These are phyloP conservation scores for Cryptops parisi DNA, from an alignment of 2,888 invertebrate species.

Conservation along the genomic window DNA sequence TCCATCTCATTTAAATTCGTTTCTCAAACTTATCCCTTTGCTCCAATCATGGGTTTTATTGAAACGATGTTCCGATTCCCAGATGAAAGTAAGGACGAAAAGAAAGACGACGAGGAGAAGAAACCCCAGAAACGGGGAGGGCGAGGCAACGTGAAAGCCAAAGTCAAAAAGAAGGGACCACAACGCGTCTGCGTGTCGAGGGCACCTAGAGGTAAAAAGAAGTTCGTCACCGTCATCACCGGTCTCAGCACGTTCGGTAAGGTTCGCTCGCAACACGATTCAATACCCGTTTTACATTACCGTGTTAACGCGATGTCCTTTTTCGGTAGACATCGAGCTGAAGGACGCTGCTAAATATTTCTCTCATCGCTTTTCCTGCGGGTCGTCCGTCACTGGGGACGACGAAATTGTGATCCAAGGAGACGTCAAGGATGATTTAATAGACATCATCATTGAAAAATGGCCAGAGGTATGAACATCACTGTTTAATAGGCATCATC, in stretches of 20 bases:
- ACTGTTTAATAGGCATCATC: slow-evolving; percentile 1
- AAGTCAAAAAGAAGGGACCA: slow-evolving; percentile 82
- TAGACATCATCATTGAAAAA: slow-evolving; percentile 95
- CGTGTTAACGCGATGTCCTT: too few species aligned
- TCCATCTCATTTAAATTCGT: too few species aligned
- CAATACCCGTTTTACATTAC: too few species aligned
- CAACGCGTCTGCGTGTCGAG: slow-evolving; percentile 71
- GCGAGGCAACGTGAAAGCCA: slow-evolving; percentile 86
- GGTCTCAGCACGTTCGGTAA: slow-evolving; percentile 87
- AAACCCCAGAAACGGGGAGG: slow-evolving; percentile 94
- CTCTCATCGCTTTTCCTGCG: slow-evolving; percentile 94
- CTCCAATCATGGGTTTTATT: too few species aligned
- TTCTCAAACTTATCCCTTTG: too few species aligned
- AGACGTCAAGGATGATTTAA: slow-evolving; percentile 95
- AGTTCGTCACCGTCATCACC: slow-evolving; percentile 93
- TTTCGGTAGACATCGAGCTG: slow-evolving; percentile 70
- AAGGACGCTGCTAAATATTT: slow-evolving; percentile 97
- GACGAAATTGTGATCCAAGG: slow-evolving; percentile 99
- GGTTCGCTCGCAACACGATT: background rate
- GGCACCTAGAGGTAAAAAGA: slow-evolving; percentile 94
- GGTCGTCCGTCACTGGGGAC: slow-evolving; percentile 96
- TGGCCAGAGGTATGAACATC: slow-evolving; percentile 56
- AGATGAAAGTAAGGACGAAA: slow-evolving; percentile 38
- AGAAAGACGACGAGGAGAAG: slow-evolving; percentile 75
- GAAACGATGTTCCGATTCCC: too few species aligned